Conservation (phyloP, 2,797 vertebrate species). For the Lepus townsendii region DNA sequence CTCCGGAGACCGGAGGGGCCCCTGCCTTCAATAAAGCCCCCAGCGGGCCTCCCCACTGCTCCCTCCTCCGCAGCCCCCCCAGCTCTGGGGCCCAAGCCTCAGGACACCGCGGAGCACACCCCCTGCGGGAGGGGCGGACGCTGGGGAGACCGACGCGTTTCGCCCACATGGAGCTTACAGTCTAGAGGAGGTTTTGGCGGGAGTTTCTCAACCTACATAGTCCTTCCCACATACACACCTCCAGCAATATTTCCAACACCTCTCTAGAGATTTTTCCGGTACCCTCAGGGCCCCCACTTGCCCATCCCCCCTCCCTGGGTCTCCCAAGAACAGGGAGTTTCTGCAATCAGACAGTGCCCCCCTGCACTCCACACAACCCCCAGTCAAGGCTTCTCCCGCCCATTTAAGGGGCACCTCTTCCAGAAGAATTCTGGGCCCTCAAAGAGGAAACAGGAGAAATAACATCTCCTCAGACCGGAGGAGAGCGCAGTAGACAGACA, state of each 20-base stretch:
- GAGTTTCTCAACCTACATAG: conserved; percentile 53
- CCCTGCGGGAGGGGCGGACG: neutral
- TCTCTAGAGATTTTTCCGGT: neutral
- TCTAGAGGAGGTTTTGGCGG: conserved; percentile 71
- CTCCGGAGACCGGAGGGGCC: neutral
- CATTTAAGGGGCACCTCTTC: conserved; percentile 55
- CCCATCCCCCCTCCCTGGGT: neutral
- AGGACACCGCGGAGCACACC: neutral
- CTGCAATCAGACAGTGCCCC: conserved; percentile 2
- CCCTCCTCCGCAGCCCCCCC: neutral
- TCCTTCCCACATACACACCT: neutral
- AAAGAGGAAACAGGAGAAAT: conserved; percentile 48
- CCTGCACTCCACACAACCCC: neutral
- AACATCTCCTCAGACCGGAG: neutral
- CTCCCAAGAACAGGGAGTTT: conserved; percentile 26
- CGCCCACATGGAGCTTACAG: conserved; percentile 62
- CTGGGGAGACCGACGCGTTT: neutral
- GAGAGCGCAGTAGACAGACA: conserved; percentile 41
- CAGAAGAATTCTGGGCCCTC: conserved; percentile 59
- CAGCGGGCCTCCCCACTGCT: neutral
- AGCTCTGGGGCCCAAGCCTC: neutral
- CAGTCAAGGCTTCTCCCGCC: neutral
- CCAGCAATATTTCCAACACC: neutral
- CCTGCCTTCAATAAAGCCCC: neutral
- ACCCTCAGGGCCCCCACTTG: neutral